Conservation (phyloP, 2,113 vertebrate genomes). For the Apodemus speciosus region DNA sequence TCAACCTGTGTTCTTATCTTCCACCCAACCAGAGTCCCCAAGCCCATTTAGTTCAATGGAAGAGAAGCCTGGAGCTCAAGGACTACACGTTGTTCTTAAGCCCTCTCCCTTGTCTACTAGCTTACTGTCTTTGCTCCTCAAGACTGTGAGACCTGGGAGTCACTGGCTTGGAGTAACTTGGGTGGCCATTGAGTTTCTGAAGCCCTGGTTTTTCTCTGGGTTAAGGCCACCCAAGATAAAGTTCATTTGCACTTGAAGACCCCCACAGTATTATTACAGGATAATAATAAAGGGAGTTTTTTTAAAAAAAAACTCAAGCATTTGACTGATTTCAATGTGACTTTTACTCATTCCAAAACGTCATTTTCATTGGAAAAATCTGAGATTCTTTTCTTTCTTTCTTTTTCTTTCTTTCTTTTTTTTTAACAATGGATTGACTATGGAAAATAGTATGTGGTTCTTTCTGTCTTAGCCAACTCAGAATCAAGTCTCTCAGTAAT, state of each 20-base stretch:
- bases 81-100: not conserved
- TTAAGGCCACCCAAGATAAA: not conserved
- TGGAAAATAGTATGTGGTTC: constrained; percentile 77
- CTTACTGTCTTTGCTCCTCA: not conserved
- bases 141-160: not conserved
- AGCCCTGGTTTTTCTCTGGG: not conserved
- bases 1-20: not conserved
- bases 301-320: constrained; percentile 56
- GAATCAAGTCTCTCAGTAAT: constrained; percentile 73
- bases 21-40: not conserved
- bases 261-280: not conserved
- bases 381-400: constrained; percentile 79
- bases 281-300: constrained; percentile 30
- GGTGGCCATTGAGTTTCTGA: not conserved
- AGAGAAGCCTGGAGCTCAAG: not conserved
- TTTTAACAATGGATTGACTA: constrained; percentile 78
- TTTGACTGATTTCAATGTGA: constrained; percentile 73
- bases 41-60: not conserved
- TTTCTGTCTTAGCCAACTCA: constrained; percentile 77
- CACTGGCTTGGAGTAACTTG: not conserved
- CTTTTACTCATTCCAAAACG: constrained; percentile 73
- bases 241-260: not conserved
- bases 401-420: no score
- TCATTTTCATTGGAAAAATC: constrained; percentile 75
- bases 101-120: no score